Evolutionary conservation across 2,797 vertebrate species (phyloP).

Genomic region (Parauchenoglanis punctatus): DNA sequence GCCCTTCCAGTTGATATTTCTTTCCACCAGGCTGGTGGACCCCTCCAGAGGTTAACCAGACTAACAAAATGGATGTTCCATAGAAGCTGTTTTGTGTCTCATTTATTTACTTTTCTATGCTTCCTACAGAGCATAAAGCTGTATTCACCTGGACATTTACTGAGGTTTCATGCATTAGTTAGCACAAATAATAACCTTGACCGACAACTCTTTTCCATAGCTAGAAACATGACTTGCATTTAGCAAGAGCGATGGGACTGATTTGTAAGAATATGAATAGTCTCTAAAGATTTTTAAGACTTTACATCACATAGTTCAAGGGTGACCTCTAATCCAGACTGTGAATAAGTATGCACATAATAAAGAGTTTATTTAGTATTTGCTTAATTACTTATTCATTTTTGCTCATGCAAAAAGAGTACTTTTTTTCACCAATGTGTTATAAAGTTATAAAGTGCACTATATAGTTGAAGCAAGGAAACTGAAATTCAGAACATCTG

Average conservation of each 20-base stretch:
- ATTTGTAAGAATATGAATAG: not conserved
- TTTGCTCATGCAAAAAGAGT: not conserved
- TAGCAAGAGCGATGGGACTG: not conserved
- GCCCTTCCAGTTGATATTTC: not conserved
- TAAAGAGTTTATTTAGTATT: not conserved
- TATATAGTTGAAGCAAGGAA: not conserved
- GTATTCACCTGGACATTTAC: constrained; percentile 12
- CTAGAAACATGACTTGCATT: not conserved
- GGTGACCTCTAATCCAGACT: not conserved
- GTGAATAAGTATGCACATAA: not conserved
- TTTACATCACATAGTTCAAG: not conserved
- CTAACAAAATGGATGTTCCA: not conserved
- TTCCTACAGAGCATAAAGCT: constrained; percentile 14
- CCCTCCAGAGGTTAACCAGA: not conserved
- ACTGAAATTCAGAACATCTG: not conserved
- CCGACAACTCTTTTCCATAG: not conserved
- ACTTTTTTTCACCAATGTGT: not conserved
- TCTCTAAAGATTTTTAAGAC: not conserved
- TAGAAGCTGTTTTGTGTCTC: constrained; percentile 16
- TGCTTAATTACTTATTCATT: not conserved
- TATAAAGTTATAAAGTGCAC: not conserved
- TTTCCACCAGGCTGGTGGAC: not conserved
- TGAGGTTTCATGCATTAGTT: constrained; percentile 24
- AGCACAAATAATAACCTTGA: constrained; percentile 1
- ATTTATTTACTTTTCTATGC: constrained; percentile 30